Evolutionary conservation across 2,888 invertebrate genomes (phyloP).

Genomic region (Philereme transversata): DNA sequence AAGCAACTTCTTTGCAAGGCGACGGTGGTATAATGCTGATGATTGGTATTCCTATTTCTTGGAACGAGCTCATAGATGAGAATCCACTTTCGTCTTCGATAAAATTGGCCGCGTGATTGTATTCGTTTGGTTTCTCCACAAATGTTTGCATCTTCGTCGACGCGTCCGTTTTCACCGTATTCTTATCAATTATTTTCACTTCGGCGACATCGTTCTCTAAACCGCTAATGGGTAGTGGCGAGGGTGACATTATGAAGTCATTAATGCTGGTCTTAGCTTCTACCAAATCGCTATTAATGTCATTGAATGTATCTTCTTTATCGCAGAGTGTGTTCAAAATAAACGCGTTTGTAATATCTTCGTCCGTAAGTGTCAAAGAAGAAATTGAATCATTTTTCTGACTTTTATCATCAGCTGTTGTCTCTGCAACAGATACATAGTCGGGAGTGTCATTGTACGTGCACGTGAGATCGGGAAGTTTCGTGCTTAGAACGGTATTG

Average conservation of each 20-base stretch:
- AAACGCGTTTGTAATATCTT: constrained; percentile 52
- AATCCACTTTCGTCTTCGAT: constrained; percentile 93
- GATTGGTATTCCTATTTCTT: constrained; percentile 90
- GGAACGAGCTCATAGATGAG: constrained; percentile 93
- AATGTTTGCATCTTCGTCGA: constrained; percentile 41
- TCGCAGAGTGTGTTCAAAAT: constrained; percentile 52
- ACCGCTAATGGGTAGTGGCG: constrained; percentile 49
- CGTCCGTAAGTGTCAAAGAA: constrained; percentile 53
- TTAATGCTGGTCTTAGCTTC: constrained; percentile 51
- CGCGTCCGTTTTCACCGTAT: constrained; percentile 29
- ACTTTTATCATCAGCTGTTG: constrained; percentile 39
- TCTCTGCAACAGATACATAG: constrained; percentile 35
- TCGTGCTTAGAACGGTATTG: constrained; percentile 76
- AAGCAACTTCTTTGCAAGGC: constrained; percentile 72
- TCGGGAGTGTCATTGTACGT: constrained; percentile 51
- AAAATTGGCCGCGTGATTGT: constrained; percentile 62
- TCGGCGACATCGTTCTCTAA: constrained; percentile 57
- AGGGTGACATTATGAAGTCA: constrained; percentile 53
- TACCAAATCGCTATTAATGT: constrained; percentile 48
- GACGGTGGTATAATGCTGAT: constrained; percentile 79
- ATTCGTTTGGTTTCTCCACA: constrained; percentile 60
- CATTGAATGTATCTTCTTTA: constrained; percentile 48
- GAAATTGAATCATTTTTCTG: constrained; percentile 46
- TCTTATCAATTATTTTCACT: constrained; percentile 49
- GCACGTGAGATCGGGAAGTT: constrained; percentile 72